Conservation (phyloP, 2,113 vertebrate genomes). For the Tyto alba region DNA sequence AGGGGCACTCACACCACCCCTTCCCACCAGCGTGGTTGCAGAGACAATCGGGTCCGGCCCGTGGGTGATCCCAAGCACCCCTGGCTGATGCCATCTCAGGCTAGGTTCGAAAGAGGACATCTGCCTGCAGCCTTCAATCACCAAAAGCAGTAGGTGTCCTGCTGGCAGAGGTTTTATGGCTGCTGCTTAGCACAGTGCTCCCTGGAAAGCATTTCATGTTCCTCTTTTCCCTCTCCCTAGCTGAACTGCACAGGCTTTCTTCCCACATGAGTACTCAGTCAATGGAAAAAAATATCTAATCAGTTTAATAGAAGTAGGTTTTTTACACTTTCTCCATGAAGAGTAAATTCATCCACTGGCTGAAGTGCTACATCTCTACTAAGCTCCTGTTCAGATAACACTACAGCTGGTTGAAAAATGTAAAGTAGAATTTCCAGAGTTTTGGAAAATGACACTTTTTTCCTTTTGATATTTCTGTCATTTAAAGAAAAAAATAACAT, state of each 20-base stretch:
- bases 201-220: neutral
- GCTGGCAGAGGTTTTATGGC: neutral
- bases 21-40: neutral
- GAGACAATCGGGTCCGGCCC: neutral
- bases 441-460: neutral
- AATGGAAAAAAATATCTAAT: neutral
- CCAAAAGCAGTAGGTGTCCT: neutral
- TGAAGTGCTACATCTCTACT: neutral
- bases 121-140: constrained; percentile 10
- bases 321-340: neutral
- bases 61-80: neutral
- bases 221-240: neutral
- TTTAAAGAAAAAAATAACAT: neutral
- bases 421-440: neutral
- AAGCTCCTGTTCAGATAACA: neutral
- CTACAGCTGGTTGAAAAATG: neutral
- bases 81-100: neutral
- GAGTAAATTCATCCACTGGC: neutral
- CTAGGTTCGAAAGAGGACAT: neutral
- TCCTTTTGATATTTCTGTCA: neutral
- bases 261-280: neutral
- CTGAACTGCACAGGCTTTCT: neutral
- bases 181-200: neutral
- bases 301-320: neutral
- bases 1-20: neutral